phyloP scores from a whole-genome alignment of 2,888 invertebrate genomes.

The Oxytorus armatus region DNA sequence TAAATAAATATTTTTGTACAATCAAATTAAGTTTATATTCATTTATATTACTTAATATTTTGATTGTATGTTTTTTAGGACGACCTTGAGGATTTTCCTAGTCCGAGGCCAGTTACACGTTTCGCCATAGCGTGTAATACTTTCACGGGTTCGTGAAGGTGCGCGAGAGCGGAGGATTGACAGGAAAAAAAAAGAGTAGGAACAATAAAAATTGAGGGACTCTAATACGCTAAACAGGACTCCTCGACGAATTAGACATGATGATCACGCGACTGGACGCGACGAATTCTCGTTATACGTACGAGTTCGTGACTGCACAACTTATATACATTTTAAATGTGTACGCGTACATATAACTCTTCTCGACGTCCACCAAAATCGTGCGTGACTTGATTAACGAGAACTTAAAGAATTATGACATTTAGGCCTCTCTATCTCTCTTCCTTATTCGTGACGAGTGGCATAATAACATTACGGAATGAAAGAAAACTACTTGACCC shows the following conservation, averaged over 20 bases:
- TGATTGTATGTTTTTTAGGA: not conserved
- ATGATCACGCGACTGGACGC: constrained; percentile 55
- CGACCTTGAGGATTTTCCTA: constrained; percentile 46
- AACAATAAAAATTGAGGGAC: constrained; percentile 22
- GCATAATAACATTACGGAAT: constrained; percentile 18
- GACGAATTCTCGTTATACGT: constrained; percentile 20
- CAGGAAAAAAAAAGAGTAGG: constrained; percentile 6
- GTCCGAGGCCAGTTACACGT: constrained; percentile 38
- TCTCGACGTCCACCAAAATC: constrained; percentile 9
- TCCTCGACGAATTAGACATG: constrained; percentile 47
- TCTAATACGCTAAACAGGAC: constrained; percentile 19
- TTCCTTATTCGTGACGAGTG: constrained; percentile 14
- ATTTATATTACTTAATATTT: not conserved
- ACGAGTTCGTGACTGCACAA: constrained; percentile 48
- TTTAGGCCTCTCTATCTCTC: not conserved
- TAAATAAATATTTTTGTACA: no score
- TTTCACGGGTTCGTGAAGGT: constrained; percentile 56
- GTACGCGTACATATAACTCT: not conserved
- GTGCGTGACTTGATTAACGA: constrained; percentile 61
- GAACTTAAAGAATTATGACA: constrained; percentile 38
- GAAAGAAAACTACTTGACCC: constrained; percentile 40
- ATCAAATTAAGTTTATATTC: no score
- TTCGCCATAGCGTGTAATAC: constrained; percentile 19
- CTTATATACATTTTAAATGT: constrained; percentile 3
- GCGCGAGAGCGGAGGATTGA: constrained; percentile 3